Conservation (phyloP, 2,113 vertebrate species). For the Myrmophylax atrothorax region DNA sequence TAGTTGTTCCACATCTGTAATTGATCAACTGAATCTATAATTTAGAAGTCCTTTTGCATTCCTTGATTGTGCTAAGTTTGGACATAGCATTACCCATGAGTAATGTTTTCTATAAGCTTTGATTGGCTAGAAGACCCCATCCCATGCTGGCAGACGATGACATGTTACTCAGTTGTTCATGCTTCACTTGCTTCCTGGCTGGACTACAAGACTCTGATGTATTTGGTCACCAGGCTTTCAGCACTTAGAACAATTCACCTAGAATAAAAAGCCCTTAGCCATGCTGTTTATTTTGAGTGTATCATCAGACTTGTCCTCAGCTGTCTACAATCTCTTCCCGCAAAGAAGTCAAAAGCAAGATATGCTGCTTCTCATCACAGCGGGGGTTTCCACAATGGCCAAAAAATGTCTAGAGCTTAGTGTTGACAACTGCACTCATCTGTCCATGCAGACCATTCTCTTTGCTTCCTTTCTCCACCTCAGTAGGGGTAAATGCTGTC, state of each 20-base stretch:
- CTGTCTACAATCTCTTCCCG: constrained; percentile 48
- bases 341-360: constrained; percentile 19
- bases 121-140: constrained; percentile 56
- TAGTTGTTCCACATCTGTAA: constrained; percentile 45
- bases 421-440: constrained; percentile 8
- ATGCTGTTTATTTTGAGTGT: constrained; percentile 56
- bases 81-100: constrained; percentile 63
- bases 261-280: constrained; percentile 42
- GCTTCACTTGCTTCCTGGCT: constrained; percentile 66
- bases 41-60: constrained; percentile 66
- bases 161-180: constrained; percentile 57
- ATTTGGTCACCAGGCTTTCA: constrained; percentile 66
- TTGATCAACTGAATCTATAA: constrained; percentile 68
- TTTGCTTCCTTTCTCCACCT: not conserved
- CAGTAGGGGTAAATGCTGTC: not conserved
- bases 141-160: constrained; percentile 60
- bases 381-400: not conserved
- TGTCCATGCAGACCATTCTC: not conserved
- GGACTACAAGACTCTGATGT: constrained; percentile 48
- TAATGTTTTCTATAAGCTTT: constrained; percentile 55
- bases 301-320: constrained; percentile 63
- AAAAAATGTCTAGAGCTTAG: not conserved
- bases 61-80: constrained; percentile 66
- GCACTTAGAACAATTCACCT: constrained; percentile 62
- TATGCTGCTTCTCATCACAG: not conserved